Base-by-base conservation (phyloP, 2,113 vertebrate species). In the Channa argus region DNA sequence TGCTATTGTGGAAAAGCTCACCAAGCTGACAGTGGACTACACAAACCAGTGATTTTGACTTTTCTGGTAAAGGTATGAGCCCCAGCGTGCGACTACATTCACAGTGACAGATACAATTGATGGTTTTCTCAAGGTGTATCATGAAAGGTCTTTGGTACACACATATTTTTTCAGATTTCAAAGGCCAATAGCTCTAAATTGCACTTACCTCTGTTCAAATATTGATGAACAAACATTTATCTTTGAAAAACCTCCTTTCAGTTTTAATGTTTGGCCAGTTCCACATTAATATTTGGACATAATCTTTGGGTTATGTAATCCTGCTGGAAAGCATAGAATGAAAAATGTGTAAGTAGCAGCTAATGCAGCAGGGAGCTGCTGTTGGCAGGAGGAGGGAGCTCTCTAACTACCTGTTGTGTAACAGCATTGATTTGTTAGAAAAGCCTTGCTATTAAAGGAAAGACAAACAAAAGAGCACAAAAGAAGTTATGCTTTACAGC, bases 391-490 rank as follows among this genome's bases (percentile, higher is more conserved):
- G 71, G 63, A 77, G 55, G 79, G 41, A 71, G 46, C 66, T 51
- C 56, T 71, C 45, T 9, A 79, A 78, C 81, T 69, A 86, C 82
- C 75, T 88, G 80, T 91, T 93, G 91, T 90, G 15, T 93, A 91
- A 92, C 86, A 53, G 52, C 81, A 89, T 91, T 80, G 91, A 91
- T 91, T 88, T 84, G 74, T 89, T 56, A 53, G 85, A 79, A 52
- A 84, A 63, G 58, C 60, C 54, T 74, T 3, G 80, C 85, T 89
- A 78, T 87, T 81, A 83, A 83, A 82, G 80, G 80, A 88, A 79
- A 82, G 55, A 47, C 61, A 82, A 82, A 82, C 69, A 83, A 84
- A 88, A 79, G 66, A 47, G 33, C 53, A 54, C 49, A 70, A 82
- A 77, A 79, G 52, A 79, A 81, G 82, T 79, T 82, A 5, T 71